Evolutionary conservation across 2,797 vertebrate genomes (phyloP).

Genomic region (Lagocephalus sceleratus): DNA sequence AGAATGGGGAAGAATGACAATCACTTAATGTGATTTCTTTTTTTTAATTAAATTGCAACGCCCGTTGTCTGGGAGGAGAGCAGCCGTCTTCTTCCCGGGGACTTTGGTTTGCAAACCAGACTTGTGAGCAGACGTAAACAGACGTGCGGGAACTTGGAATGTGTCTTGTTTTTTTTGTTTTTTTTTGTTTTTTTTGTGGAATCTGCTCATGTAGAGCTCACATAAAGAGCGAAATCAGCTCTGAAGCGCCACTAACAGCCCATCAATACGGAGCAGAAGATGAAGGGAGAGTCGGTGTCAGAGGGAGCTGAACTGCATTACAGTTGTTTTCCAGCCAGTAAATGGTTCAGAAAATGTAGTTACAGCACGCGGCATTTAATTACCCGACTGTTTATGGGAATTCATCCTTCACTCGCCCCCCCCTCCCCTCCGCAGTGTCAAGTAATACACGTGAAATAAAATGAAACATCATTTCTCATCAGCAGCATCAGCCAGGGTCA

Average conservation of each 20-base stretch:
- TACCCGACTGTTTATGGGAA: too few species aligned
- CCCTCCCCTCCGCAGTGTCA: conserved; percentile 6
- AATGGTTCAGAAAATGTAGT: too few species aligned
- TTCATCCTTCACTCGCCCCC: conserved; percentile 1
- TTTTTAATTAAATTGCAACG: conserved; percentile 45
- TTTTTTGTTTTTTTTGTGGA: too few species aligned
- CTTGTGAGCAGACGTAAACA: neutral
- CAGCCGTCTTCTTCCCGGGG: conserved; percentile 1
- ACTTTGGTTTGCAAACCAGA: neutral
- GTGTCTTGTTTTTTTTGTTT: neutral
- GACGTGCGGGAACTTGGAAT: neutral
- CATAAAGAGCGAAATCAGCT: too few species aligned
- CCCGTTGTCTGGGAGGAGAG: conserved; percentile 41
- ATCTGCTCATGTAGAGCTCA: too few species aligned
- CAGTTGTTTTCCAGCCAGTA: too few species aligned
- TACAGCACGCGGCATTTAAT: too few species aligned
- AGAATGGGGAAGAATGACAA: conserved; percentile 52
- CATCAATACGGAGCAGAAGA: too few species aligned
- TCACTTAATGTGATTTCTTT: conserved; percentile 53
- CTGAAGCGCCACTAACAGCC: too few species aligned
- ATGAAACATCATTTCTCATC: too few species aligned
- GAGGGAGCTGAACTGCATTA: too few species aligned
- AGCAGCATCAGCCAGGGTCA: conserved; percentile 3
- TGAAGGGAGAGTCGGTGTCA: too few species aligned
- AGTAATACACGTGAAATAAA: neutral